A percentile compares a stretch with the other conserved stretches of the same genome.
These are phyloP conservation scores for Anarsia innoxiella DNA, from an alignment of 2,888 invertebrate species.

Conservation along the genomic window DNA sequence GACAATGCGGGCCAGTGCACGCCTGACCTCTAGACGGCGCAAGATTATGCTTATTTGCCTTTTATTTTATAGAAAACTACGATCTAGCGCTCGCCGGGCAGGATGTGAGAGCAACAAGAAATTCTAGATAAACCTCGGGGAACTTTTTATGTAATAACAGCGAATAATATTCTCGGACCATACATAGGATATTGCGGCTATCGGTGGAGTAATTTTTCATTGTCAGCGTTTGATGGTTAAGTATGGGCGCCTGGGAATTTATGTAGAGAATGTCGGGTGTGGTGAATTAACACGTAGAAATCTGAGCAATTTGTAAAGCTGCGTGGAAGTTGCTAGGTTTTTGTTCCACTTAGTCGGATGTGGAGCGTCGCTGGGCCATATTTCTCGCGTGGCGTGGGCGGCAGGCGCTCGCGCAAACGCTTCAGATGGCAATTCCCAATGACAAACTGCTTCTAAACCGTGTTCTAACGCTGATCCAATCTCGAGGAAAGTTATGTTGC, in stretches of 20 bases:
- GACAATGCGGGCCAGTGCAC: slow-evolving; percentile 55
- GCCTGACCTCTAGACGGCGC: slow-evolving; percentile 42
- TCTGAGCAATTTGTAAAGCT: slow-evolving; percentile 24
- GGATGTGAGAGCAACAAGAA: slow-evolving; percentile 45
- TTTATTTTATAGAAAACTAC: slow-evolving; percentile 56
- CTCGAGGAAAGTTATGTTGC: slow-evolving; percentile 8
- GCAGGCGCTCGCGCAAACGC: slow-evolving; percentile 7
- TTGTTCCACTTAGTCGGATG: slow-evolving; percentile 31
- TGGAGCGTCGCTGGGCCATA: slow-evolving; percentile 28
- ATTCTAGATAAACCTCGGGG: slow-evolving; percentile 22
- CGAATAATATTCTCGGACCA: slow-evolving; percentile 46
- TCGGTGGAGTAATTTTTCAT: slow-evolving; percentile 19
- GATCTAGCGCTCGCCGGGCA: slow-evolving; percentile 31
- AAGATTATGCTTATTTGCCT: slow-evolving; percentile 51
- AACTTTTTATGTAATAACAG: slow-evolving; percentile 44
- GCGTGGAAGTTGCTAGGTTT: slow-evolving; percentile 23
- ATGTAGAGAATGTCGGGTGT: slow-evolving; percentile 6
- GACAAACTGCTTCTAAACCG: slow-evolving; percentile 12
- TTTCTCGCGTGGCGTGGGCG: slow-evolving; percentile 24
- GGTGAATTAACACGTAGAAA: slow-evolving; percentile 20
- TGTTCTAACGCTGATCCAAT: slow-evolving; percentile 8
- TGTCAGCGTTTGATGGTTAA: slow-evolving; percentile 15
- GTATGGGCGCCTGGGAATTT: background rate
- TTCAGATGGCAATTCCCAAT: slow-evolving; percentile 8
- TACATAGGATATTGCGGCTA: slow-evolving; percentile 26